Percentiles rank a stretch among this genome's conserved stretches.
Conservation (phyloP, 92 coral and sea anemone species). For the Epizoanthus scotinus region DNA sequence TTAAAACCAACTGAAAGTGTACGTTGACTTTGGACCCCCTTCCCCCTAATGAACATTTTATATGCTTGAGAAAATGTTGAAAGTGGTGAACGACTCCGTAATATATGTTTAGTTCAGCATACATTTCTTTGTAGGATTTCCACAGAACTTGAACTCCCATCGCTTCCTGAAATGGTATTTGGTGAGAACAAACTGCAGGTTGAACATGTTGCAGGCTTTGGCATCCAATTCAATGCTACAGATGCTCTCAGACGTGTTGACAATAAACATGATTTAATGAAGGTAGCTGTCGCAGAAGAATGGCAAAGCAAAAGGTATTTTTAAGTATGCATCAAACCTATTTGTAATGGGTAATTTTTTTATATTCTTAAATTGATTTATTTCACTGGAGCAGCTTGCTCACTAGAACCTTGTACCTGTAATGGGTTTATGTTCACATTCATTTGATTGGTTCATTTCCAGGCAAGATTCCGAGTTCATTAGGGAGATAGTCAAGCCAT, state of each 20-base stretch:
- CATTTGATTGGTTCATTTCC: background rate
- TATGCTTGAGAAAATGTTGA: no score
- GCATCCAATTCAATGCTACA: conserved; percentile 89
- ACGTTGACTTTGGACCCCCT: no score
- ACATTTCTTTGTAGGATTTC: conserved; percentile 56
- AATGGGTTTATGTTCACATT: background rate
- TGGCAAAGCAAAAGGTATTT: conserved; percentile 93
- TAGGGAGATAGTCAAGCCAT: conserved; percentile 87
- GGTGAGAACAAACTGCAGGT: conserved; percentile 83
- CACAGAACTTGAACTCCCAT: conserved; percentile 75
- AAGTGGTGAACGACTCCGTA: no score
- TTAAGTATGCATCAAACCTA: background rate
- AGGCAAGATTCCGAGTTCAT: conserved; percentile 90
- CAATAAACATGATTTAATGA: conserved; percentile 89
- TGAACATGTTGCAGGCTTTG: conserved; percentile 85
- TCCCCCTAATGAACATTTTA: no score
- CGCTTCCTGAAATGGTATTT: conserved; percentile 98
- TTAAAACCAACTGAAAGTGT: no score
- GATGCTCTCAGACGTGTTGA: conserved; percentile 90
- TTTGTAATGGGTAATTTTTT: no score
- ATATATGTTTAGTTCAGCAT: no score
- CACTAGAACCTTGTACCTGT: no score
- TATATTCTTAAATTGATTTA: no score
- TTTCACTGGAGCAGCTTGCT: no score
- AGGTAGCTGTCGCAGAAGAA: conserved; percentile 92